Percentiles rank a stretch among this genome's conserved stretches.
These are phyloP conservation scores for Pollenia angustigena DNA, from an alignment of 2,888 invertebrate species.

Conservation along the genomic window DNA sequence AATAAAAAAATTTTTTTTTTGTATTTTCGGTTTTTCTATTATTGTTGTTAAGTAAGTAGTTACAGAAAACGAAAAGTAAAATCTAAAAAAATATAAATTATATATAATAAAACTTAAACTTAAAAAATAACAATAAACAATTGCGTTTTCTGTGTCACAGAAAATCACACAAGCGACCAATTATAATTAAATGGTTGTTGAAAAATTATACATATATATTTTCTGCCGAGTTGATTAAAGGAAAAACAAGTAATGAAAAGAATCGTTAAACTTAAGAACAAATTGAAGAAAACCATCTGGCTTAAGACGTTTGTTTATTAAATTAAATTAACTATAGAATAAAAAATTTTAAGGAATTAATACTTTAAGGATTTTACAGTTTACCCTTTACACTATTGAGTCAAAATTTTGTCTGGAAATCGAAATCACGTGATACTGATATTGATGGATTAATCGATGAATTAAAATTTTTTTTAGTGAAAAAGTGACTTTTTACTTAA, in stretches of 20 bases:
- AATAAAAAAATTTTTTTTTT: conserved; percentile 25
- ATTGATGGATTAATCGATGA: no score
- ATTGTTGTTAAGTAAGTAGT: conserved; percentile 37
- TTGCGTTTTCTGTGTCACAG: conserved; percentile 83
- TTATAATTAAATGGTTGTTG: conserved; percentile 77
- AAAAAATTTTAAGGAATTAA: no score
- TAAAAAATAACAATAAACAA: conserved; percentile 80
- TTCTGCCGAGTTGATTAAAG: conserved; percentile 48
- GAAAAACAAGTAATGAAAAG: neutral
- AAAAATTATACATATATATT: conserved; percentile 60
- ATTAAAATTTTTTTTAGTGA: no score
- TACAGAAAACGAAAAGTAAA: conserved; percentile 55
- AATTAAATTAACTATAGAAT: no score
- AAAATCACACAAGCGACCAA: conserved; percentile 83
- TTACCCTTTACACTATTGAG: no score
- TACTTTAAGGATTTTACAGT: no score
- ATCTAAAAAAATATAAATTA: conserved; percentile 39
- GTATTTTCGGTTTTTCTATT: conserved; percentile 4
- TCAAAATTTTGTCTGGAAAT: no score
- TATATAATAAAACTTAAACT: conserved; percentile 41
- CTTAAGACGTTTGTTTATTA: neutral
- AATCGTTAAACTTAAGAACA: conserved; percentile 14
- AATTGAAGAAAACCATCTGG: neutral
- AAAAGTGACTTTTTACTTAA: no score
- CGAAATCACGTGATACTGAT: no score